phyloP scores from a whole-genome alignment of 2,888 invertebrate species.

The Serripes groenlandicus region DNA sequence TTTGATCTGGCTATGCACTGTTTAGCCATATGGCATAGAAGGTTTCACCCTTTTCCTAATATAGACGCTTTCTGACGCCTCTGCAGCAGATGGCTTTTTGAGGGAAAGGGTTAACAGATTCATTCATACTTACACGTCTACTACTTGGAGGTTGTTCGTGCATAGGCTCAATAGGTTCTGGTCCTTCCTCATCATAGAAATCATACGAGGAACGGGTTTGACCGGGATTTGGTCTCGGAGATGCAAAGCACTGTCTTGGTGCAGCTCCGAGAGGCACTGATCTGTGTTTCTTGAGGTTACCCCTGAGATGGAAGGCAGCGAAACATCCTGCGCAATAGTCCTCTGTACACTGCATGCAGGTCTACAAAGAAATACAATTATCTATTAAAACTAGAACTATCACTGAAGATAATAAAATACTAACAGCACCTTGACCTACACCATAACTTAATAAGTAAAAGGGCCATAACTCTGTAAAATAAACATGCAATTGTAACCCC shows the following conservation, averaged over 20 bases:
- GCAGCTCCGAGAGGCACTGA: constrained; percentile 83
- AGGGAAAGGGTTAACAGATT: too few relatives aligned
- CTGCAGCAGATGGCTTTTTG: too few relatives aligned
- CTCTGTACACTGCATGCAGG: constrained; percentile 86
- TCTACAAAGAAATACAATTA: constrained; percentile 77
- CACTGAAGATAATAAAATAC: background rate
- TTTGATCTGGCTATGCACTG: too few relatives aligned
- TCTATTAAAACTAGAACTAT: too few relatives aligned
- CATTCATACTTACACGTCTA: constrained; percentile 48
- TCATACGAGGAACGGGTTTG: constrained; percentile 44
- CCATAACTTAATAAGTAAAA: too few relatives aligned
- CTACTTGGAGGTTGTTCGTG: constrained; percentile 42
- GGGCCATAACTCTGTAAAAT: too few relatives aligned
- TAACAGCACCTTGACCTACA: too few relatives aligned
- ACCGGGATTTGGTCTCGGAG: constrained; percentile 73
- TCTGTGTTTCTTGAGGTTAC: constrained; percentile 86
- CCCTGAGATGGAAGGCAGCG: constrained; percentile 86
- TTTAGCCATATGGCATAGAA: too few relatives aligned
- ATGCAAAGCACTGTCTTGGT: constrained; percentile 78
- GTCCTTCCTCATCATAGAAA: constrained; percentile 50
- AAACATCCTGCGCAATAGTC: constrained; percentile 86
- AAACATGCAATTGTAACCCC: too few relatives aligned
- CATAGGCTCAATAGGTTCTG: too few relatives aligned
- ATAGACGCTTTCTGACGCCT: too few relatives aligned
- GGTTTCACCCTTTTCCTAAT: too few relatives aligned